Base-by-base conservation (phyloP, 2,113 vertebrate genomes). In the Scomber colias region DNA sequence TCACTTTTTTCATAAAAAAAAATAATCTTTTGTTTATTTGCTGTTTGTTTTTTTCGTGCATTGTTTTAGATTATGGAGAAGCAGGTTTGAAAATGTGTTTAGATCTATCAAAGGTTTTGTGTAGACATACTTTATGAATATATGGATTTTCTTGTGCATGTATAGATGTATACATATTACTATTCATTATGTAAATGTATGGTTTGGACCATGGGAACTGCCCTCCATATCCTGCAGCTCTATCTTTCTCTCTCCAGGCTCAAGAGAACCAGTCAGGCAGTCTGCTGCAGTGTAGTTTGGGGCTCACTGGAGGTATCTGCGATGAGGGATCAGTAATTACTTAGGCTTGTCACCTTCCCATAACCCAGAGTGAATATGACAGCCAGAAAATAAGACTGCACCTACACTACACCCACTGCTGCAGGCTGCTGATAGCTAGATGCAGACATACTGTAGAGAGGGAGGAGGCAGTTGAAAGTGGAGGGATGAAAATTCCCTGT, bases 371-470 rank as follows among this genome's bases (percentile, higher is more conserved):
- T 77, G 79, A 89, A 90, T 88, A 90, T 89, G 90, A 90, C 92
- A 93, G 91, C 83, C 79, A 91, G 89, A 88, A 93, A 93, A 93
- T 90, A 93, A 87, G 84, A 79, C 81, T 89, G 85, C 85, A 91
- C 87, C 87, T 82, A 88, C 90, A 79, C 81, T 71, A 72, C 83
- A 87, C 85, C 85, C 89, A 87, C 90, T 56, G 73, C 86, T 89
- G 83, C 90, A 82, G 68, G 64, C 77, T 80, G 81, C 79, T 82
- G 89, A 90, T 85, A 88, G 88, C 83, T 79, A 46, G 75, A 72
- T 71, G 75, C 82, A 82, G 82, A 77, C 80, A 68, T 67, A 78
- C 46, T 54, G 66, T 59, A 67, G 62, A 68, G 68, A 45, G 19
- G 50, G 55, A 51, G 51, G 44, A 48, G 73, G 44, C 24, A 56